Evolutionary conservation across 1,140 invertebrate genomes (phyloP), one percentile per base, ranked within the genome.

Genomic region (Sogatella furcifera): DNA sequence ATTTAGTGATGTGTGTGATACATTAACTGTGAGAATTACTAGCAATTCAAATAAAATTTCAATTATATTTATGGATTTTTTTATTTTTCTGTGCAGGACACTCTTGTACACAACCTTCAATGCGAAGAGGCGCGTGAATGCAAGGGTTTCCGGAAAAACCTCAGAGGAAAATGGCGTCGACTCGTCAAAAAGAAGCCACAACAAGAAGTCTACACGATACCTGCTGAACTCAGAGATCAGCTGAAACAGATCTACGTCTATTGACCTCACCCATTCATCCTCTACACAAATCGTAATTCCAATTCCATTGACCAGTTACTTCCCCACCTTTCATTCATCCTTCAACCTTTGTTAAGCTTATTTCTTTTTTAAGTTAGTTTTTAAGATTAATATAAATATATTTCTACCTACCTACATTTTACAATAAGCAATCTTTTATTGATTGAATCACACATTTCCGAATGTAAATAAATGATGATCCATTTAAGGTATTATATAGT

Each of bases 211-310:
- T 89, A 88, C 77, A 86, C 85, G 68, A 89, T 92, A 77, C 88
- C 89, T 58, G 84, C 87, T 28, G 89, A 91, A 75, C 78, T 90
- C 61, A 87, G 88, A 73, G 88, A 88, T 64, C 89, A 92, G 75
- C 79, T 92, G 43, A 91, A 91, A 74, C 85, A 89, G 69, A 91
- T 92, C 68, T 92, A 91, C 74, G 89, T 92, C 66, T 92, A 92
- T 77, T 92, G 79, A 83, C 34, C 34, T 38, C 34, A 9, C 11
- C 34, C 34, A 28, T 28, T 28, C 34, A 9, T 38, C 34, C 34
- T 28, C 15, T 24, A 15, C 34, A 8, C 34, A 38, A 31, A 31
- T 31, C 31, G 10, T 31, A 31, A 38, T 38, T 38, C 34, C 34
- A 38, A 38, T 38, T 13, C 34, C 34, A 38, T 38, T 38, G 9